phyloP scores from a whole-genome alignment of 2,888 invertebrate genomes.

The Zaprionus bogoriensis region DNA sequence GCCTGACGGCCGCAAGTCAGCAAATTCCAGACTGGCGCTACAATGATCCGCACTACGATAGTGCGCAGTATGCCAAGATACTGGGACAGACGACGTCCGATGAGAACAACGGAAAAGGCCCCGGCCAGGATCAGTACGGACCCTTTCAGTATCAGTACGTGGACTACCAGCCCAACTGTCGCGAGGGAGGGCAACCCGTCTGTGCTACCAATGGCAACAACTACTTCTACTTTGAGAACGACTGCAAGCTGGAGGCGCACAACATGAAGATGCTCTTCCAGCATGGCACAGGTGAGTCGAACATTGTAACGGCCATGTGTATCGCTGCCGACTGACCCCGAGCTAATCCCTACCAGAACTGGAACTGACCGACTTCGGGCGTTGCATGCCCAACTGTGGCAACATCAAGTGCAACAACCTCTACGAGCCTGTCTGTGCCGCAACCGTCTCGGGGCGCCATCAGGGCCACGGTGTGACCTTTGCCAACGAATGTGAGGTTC shows the following conservation, averaged over 20 bases:
- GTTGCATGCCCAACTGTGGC: slow-evolving; percentile 46
- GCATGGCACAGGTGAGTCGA: slow-evolving; percentile 47
- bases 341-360: slow-evolving; percentile 28
- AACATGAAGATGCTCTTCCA: slow-evolving; percentile 60
- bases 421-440: slow-evolving; percentile 51
- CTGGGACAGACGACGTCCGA: slow-evolving; percentile 13
- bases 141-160: slow-evolving; percentile 55
- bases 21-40: slow-evolving; percentile 46
- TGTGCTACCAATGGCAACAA: slow-evolving; percentile 56
- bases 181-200: slow-evolving; percentile 48
- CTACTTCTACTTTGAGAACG: slow-evolving; percentile 55
- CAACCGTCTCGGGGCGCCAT: slow-evolving; percentile 1
- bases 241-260: slow-evolving; percentile 55
- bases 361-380: slow-evolving; percentile 51
- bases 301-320: no score
- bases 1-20: neutral
- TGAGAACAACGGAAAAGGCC: neutral
- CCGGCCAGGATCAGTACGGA: slow-evolving; percentile 1
- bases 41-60: slow-evolving; percentile 31
- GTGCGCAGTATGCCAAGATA: slow-evolving; percentile 42
- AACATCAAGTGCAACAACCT: slow-evolving; percentile 33
- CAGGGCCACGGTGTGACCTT: slow-evolving; percentile 34
- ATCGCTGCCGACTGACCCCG: neutral
- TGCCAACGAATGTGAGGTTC: slow-evolving; percentile 57
- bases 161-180: slow-evolving; percentile 56